Base-by-base conservation (phyloP, 2,888 invertebrate species). In the Dynastes tityus region DNA sequence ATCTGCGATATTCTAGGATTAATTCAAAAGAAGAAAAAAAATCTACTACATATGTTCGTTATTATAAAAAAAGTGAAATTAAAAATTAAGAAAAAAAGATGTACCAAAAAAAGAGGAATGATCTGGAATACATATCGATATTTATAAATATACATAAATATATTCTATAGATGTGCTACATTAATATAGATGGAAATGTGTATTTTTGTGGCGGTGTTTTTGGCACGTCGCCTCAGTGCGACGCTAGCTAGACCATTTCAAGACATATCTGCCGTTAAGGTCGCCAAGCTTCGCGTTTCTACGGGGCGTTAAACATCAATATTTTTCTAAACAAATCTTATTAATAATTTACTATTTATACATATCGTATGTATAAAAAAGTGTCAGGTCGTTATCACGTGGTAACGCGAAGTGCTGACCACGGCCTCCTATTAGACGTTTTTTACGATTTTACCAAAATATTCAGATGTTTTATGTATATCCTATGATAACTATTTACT, bases 311-410 rank as follows among this genome's bases (percentile, higher is more conserved):
- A 77, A 63, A 67, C 81, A 68, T 68, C 68, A 29, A 81, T 81
- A 82, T 82, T 82, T 82, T 82, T 82, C 78, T 81, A 82, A 80
- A 81, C 32, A 79, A 80, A 79, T 80, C 22, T 32, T 63, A 32
- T 68, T 51, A 29, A 67, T 78, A 58, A 53, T 32, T 40, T 58
- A 64, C 3, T 49, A 49, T 22, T 51, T 22, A 68, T 51, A 51
- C 68, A 68, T 51, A 11, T 51, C 13, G 37, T 68, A 58, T 61
- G 32, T 64, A 71, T 73, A 29, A 51, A 27, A 51, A 78, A 79
- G 67, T 77, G 79, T 79, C 88, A 89, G 89, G 88, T 89, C 88
- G 88, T 89, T 88, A 87, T 88, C 88, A 81, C 88, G 87, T 88
- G 84, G 84, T 81, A 85, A 87, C 86, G 87, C 86, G 86, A 88